Base-by-base conservation (phyloP, 1,140 invertebrate genomes). In the Triops cancriformis region DNA sequence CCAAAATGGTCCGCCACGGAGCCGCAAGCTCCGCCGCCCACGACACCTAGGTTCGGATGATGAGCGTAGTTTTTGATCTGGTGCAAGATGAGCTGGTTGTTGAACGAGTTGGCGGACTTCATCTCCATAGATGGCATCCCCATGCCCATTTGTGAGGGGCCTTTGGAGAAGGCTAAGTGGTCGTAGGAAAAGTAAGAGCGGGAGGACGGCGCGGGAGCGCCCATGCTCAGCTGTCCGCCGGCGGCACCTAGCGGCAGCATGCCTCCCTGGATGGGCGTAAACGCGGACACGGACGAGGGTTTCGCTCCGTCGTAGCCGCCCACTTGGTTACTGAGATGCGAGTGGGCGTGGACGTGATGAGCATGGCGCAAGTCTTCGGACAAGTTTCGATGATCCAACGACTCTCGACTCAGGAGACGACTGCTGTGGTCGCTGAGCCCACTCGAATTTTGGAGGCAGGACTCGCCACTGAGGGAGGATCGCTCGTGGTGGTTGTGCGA, bases 11-110 rank as follows among this genome's bases (percentile, higher is more conserved):
- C 74, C n/a, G 37, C 51, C 51, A 64, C 51, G 51, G 51, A 64
- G 6, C 51, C 74, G 74, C 73, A 72, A 26, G 74, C 75, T n/a
- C 43, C 74, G 10, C 76, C 78, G 0, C 72, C 77, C 26, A 73
- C 77, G 6, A 76, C 72, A 14, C 51, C 75, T 18, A 78, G 41
- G 72, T 79, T 78, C 23, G 94, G 94, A 84, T 96, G 94, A 84
- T 96, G 94, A 79, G 95, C 94, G 86, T 97, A 98, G 85, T 97
- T 98, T 82, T 96, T 90, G 82, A 98, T 98, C 86, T 98, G 95
- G 86, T 98, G 95, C 76, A 98, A 88, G 82, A 98, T 96, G 81
- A 98, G 88, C 84, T 97, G 95, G 84, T 97, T 97, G 85, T 96
- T 97, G 78, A 84, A 82, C 90, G 88, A 83, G 72, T 85, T 85